A percentile compares a stretch with the other conserved stretches of the same genome.
Evolutionary conservation across 1,140 invertebrate genomes (phyloP).

Genomic region (Drosophila ironensis): DNA sequence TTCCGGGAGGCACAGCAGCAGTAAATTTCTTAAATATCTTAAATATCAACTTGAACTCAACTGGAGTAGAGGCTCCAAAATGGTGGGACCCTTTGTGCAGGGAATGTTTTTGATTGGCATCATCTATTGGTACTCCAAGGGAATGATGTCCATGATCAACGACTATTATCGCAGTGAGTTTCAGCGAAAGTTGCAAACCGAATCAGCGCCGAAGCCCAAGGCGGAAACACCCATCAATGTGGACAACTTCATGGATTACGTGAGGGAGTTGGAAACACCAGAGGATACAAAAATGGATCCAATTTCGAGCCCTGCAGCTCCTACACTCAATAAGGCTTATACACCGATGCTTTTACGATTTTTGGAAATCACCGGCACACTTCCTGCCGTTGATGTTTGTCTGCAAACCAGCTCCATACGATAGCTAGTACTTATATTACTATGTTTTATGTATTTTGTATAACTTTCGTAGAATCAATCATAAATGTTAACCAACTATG

Average conservation of each 20-base stretch:
- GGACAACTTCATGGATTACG: slow-evolving; percentile 74
- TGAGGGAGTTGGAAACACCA: slow-evolving; percentile 49
- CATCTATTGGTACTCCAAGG: slow-evolving; percentile 79
- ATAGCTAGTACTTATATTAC: slow-evolving; percentile 11
- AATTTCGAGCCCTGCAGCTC: background rate
- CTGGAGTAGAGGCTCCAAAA: slow-evolving; percentile 16
- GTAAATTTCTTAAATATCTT: slow-evolving; percentile 2
- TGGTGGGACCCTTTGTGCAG: slow-evolving; percentile 78
- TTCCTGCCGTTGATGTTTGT: slow-evolving; percentile 28
- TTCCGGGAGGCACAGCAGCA: slow-evolving; percentile 38
- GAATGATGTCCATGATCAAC: slow-evolving; percentile 80
- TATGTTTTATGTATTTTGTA: slow-evolving; percentile 11
- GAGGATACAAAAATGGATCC: background rate
- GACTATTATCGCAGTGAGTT: slow-evolving; percentile 80
- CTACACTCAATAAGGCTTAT: background rate
- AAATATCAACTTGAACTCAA: background rate
- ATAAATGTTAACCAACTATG: background rate
- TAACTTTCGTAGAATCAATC: slow-evolving; percentile 19
- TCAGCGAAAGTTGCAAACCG: slow-evolving; percentile 57
- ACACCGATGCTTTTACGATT: slow-evolving; percentile 34
- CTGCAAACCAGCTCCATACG: slow-evolving; percentile 25
- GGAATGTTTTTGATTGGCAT: slow-evolving; percentile 73
- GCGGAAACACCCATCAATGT: slow-evolving; percentile 46
- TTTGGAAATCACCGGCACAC: slow-evolving; percentile 46
- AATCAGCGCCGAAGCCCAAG: slow-evolving; percentile 3